phyloP scores from a whole-genome alignment of 2,888 invertebrate species.

The Dione juno region DNA sequence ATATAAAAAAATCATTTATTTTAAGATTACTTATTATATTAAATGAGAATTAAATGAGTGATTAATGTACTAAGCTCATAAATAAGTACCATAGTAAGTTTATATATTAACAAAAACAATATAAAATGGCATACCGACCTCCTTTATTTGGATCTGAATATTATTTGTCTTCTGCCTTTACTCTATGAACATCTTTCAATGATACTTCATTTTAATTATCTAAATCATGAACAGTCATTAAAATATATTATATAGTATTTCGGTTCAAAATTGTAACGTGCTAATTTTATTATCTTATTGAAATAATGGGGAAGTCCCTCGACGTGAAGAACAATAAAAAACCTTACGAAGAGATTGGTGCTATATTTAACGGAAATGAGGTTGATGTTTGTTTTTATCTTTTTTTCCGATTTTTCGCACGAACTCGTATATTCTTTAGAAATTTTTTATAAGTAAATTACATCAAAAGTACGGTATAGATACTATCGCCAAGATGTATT shows the following conservation, averaged over 20 bases:
- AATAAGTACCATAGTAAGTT: background rate
- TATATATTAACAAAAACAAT: too few relatives aligned
- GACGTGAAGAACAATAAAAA: constrained; percentile 51
- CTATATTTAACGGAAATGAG: constrained; percentile 86
- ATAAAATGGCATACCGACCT: background rate
- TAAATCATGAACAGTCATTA: constrained; percentile 1
- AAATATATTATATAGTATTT: constrained; percentile 21
- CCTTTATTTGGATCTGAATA: background rate
- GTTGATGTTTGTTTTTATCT: constrained; percentile 47
- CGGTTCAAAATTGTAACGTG: constrained; percentile 37
- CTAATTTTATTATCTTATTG: constrained; percentile 13
- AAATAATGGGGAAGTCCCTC: constrained; percentile 44
- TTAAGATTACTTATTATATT: too few relatives aligned
- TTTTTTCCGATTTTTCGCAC: too few relatives aligned
- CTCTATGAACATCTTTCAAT: constrained; percentile 19
- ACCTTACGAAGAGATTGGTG: constrained; percentile 86
- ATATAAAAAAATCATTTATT: too few relatives aligned
- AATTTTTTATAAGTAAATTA: too few relatives aligned
- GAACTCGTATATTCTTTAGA: too few relatives aligned
- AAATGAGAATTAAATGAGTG: background rate
- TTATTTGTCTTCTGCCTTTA: constrained; percentile 4
- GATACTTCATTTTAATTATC: background rate
- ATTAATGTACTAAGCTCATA: background rate
- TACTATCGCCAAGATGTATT: background rate
- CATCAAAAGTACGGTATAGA: too few relatives aligned